These are phyloP conservation scores for Rhagologus leucostigma DNA, from an alignment of 2,113 vertebrate genomes.

Conservation along the genomic window DNA sequence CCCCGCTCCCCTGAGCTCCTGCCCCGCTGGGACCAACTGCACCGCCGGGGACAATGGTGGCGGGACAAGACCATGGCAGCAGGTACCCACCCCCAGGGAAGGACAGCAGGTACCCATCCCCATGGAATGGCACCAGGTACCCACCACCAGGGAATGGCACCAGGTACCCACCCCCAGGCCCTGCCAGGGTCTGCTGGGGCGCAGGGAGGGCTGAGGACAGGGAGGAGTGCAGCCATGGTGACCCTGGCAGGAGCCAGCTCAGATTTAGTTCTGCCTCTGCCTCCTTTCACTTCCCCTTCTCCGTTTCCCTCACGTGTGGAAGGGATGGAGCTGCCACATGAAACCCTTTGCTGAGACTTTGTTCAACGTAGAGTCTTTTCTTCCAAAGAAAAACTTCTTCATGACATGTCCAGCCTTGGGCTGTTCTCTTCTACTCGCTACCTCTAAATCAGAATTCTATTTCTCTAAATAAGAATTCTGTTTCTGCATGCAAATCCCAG, in stretches of 20 bases:
- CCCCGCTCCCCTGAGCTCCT: background rate
- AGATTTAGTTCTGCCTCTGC: background rate
- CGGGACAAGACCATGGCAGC: slow-evolving; percentile 43
- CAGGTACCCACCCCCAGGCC: too few species aligned
- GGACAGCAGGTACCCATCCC: slow-evolving; percentile 43
- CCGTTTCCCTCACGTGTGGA: background rate
- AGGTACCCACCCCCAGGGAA: slow-evolving; percentile 7
- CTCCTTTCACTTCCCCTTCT: background rate
- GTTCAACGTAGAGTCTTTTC: background rate
- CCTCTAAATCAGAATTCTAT: background rate
- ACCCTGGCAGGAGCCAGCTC: background rate
- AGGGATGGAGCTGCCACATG: background rate
- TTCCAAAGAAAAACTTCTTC: background rate
- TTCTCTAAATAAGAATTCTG: background rate
- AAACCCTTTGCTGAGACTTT: background rate
- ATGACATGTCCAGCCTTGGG: background rate
- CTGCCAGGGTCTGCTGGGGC: background rate
- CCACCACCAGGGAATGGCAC: background rate
- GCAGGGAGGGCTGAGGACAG: background rate
- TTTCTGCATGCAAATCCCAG: background rate
- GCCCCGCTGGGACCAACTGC: slow-evolving; percentile 14
- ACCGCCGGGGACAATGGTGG: slow-evolving; percentile 60
- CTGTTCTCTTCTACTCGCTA: background rate
- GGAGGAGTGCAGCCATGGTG: background rate
- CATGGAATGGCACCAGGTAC: accelerated